These are phyloP conservation scores for Copsychus sechellarum DNA, from an alignment of 2,113 vertebrate genomes.

Conservation along the genomic window DNA sequence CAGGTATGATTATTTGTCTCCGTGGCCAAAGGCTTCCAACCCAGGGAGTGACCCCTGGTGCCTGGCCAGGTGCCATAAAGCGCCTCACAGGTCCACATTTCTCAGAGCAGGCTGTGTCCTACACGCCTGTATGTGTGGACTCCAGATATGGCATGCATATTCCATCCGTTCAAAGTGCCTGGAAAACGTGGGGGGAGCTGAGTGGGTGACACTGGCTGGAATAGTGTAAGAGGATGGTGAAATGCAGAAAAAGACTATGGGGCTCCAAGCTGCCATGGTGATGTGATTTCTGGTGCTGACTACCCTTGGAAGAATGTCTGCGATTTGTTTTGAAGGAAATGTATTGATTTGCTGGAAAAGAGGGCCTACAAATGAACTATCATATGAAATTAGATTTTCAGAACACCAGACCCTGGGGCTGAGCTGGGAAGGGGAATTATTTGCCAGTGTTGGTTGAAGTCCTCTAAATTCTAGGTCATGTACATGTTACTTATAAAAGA, in stretches of 20 bases:
- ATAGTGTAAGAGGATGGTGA: background rate
- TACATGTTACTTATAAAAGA: background rate
- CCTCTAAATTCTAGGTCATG: background rate
- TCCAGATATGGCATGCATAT: rapidly evolving
- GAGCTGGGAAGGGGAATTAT: background rate
- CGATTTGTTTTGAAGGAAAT: background rate
- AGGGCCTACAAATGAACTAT: background rate
- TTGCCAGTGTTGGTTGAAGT: background rate
- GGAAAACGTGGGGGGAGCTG: background rate
- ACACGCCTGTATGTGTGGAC: rapidly evolving
- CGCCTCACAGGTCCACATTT: background rate
- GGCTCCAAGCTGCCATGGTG: background rate
- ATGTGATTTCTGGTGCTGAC: background rate
- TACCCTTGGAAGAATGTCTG: background rate
- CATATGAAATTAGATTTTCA: background rate
- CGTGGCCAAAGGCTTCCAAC: background rate
- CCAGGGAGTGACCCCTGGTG: background rate
- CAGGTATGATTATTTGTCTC: background rate
- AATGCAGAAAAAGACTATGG: background rate
- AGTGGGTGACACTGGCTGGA: background rate
- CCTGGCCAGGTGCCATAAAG: background rate
- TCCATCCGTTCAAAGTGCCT: background rate
- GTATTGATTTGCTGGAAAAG: background rate
- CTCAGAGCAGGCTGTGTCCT: background rate
- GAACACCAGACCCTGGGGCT: background rate